Base-by-base conservation (phyloP, 2,113 vertebrate genomes). In the Eolophus roseicapilla region DNA sequence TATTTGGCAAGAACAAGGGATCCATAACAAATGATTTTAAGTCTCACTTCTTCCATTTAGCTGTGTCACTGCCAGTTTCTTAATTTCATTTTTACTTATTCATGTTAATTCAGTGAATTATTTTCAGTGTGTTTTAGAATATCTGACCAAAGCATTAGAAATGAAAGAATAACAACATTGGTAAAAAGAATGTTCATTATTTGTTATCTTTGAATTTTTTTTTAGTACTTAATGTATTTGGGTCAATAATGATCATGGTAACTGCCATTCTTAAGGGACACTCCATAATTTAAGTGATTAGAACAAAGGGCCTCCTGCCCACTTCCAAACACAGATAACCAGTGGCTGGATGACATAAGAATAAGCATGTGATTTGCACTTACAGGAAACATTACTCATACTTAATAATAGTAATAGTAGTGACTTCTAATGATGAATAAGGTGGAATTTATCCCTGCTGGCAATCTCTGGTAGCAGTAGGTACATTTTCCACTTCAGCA, bases 351-450 rank as follows among this genome's bases (percentile, higher is more conserved):
- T 62, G 70, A 77, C 7, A 11, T 7, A 90, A 46, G 21, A 90
- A 13, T 10, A 90, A 46, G 24, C 87, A 71, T 7, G 43, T 31
- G 68, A 88, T 93, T 64, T 64, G 35, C 60, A 50, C 43, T 95
- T 93, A 95, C 71, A 93, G 90, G 79, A 95, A 96, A 83, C 2
- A 5, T n/a, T 93, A 60, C 69, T 91, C 46, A 87, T 52, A 73
- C n/a, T 84, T 93, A 65, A 69, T 88, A 88, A 86, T 10, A 83
- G 29, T 88, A 88, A 86, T 12, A 83, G 33, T 37, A 59, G 88
- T 33, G 60, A 47, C 19, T 90, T 75, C 44, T 84, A 24, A 78
- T 52, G 43, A 90, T 87, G 25, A 92, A 70, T 81, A 84, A 78
- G 65, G 62, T 47, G 52, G 33, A 83, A 88, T 84, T 91, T 47